Percentiles rank a stretch among this genome's conserved stretches.
Conservation (phyloP, 2,797 vertebrate species). For the Tiaroga cobitis region DNA sequence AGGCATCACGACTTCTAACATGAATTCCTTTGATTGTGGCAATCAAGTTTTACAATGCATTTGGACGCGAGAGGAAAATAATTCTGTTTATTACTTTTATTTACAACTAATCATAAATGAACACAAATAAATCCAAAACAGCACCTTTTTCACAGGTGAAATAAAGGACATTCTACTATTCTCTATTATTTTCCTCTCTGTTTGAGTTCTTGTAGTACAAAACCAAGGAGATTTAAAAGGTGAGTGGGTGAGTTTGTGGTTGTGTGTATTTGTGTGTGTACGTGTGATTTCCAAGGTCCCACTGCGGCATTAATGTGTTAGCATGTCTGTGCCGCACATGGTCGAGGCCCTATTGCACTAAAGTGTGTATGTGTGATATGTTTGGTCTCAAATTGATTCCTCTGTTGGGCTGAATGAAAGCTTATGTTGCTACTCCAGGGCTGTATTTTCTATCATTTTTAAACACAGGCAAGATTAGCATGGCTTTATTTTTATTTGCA, state of each 20-base stretch:
- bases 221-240: conserved; percentile 3
- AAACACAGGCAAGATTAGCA: conserved; percentile 55
- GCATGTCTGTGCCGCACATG: conserved; percentile 1
- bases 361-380: conserved; percentile 36
- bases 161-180: neutral
- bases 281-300: neutral
- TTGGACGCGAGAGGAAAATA: neutral
- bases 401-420: conserved; percentile 50
- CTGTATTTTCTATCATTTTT: conserved; percentile 51
- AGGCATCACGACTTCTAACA: neutral
- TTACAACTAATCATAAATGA: neutral
- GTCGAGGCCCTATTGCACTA: neutral
- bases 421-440: conserved; percentile 39
- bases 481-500: conserved; percentile 55
- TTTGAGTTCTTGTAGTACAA: conserved; percentile 13
- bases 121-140: neutral
- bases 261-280: neutral
- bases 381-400: conserved; percentile 34
- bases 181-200: conserved; percentile 1
- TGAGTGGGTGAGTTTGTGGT: neutral
- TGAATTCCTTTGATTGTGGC: neutral
- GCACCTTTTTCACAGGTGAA: conserved; percentile 2
- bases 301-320: conserved; percentile 31
- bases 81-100: neutral
- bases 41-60: neutral